Percentiles rank a stretch among this genome's conserved stretches.
Conservation (phyloP, 2,113 vertebrate species). For the Petromus typicus region DNA sequence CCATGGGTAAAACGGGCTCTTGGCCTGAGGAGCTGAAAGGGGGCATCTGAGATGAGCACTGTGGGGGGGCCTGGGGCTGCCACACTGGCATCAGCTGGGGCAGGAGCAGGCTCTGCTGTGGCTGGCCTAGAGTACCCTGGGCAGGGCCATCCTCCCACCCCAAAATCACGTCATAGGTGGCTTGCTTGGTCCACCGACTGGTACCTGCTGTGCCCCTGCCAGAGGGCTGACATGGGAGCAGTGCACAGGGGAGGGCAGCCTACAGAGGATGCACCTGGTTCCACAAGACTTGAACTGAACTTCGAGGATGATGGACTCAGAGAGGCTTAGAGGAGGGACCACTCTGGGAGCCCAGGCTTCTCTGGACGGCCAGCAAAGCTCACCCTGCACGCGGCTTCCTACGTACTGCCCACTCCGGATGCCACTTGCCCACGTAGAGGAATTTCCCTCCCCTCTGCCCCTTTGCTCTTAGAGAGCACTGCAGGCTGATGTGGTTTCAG, state of each 20-base stretch:
- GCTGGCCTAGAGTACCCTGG: no score
- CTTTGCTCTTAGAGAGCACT: not conserved
- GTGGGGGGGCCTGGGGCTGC: fast-evolving
- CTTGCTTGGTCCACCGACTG: fast-evolving
- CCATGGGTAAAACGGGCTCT: slow-evolving; percentile 76
- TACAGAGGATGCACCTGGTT: not conserved
- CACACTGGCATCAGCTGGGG: fast-evolving
- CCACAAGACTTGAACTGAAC: not conserved
- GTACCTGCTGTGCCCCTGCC: not conserved
- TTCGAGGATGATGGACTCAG: not conserved
- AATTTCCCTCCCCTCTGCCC: not conserved
- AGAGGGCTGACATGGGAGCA: not conserved
- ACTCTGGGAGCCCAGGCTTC: not conserved
- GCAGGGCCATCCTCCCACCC: not conserved
- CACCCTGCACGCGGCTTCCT: not conserved
- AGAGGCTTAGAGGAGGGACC: not conserved
- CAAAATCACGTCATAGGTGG: not conserved
- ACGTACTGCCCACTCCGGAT: not conserved
- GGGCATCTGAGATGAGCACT: not conserved
- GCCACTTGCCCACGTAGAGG: not conserved
- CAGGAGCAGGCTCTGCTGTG: fast-evolving
- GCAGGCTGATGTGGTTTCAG: slow-evolving; percentile 20
- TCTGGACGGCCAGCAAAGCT: not conserved
- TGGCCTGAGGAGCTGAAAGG: not conserved
- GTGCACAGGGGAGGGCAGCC: not conserved